Conservation (phyloP, 2,888 invertebrate species). For the Julus scandinavius region DNA sequence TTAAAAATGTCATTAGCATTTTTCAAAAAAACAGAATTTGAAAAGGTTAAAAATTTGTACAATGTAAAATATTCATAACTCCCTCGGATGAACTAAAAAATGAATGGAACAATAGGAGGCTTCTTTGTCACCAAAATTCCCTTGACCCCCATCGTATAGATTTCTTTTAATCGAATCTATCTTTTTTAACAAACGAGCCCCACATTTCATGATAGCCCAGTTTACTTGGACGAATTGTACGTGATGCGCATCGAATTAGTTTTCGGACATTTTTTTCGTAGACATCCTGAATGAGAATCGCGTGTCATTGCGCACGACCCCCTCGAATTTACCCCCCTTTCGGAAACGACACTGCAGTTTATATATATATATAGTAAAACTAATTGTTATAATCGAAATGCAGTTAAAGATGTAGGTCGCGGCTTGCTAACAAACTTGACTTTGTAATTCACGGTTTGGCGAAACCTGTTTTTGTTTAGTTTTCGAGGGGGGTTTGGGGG, state of each 20-base stretch:
- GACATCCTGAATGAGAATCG: slow-evolving; percentile 12
- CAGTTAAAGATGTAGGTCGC: slow-evolving; percentile 23
- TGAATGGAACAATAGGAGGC: background rate
- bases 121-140: background rate
- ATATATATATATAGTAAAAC: background rate
- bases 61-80: too few species aligned
- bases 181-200: slow-evolving; percentile 1
- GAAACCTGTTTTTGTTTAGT: slow-evolving; percentile 1
- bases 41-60: too few species aligned
- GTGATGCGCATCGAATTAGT: slow-evolving; percentile 33
- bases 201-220: slow-evolving; percentile 5
- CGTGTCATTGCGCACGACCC: slow-evolving; percentile 19
- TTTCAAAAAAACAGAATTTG: too few species aligned
- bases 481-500: background rate
- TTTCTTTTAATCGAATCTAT: background rate
- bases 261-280: background rate
- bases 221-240: background rate
- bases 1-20: too few species aligned
- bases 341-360: background rate
- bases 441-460: background rate
- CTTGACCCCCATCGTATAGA: slow-evolving; percentile 1
- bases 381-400: slow-evolving; percentile 17
- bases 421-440: slow-evolving; percentile 23
- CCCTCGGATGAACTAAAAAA: too few species aligned
- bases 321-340: background rate